Evolutionary conservation across 1,140 invertebrate genomes (phyloP), one percentile per base, ranked within the genome.

Genomic region (Elymnias hypermnestra): DNA sequence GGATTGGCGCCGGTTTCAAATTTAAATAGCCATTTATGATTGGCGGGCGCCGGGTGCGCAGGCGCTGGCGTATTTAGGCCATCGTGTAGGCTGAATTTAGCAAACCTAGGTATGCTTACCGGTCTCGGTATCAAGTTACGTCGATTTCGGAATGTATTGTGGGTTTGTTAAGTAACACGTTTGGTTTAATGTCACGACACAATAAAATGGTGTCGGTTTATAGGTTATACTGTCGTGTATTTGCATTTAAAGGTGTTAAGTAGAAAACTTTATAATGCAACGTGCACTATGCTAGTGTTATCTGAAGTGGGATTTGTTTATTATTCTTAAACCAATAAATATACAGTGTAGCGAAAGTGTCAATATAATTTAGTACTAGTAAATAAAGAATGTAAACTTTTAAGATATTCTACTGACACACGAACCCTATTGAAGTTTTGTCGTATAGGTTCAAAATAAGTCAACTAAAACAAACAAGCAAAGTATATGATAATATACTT

Each of bases 31-130:
- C 70, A 49, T 47, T 13, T 71, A 47, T 74, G 73, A 78, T 79
- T 78, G 76, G 73, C 69, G 70, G 66, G 63, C 66, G 72, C 75
- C 73, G 72, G 68, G 56, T 73, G 75, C 66, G 73, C 76, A 62
- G 72, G 69, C 72, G 71, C 66, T 57, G 47, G 37, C 41, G 57
- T 67, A 83, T 81, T 73, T 83, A 70, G 79, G 79, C 79, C 79
- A 69, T 53, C 57, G 73, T 72, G 79, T 82, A 68, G 77, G 79
- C 62, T 61, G 70, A 65, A 65, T 65, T 67, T 72, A 71, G 67
- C 50, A 63, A 72, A 61, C 53, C 41, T 51, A 50, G 22, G 17
- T 21, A 10, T 43, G 35, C 48, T 29, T 56, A 51, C 47, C 40
- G 18, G 26, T 33, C 9, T 28, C 4, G 29, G 19, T 45, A 25